phyloP scores from a whole-genome alignment of 2,888 invertebrate species.

The Eupithecia pulchellata region DNA sequence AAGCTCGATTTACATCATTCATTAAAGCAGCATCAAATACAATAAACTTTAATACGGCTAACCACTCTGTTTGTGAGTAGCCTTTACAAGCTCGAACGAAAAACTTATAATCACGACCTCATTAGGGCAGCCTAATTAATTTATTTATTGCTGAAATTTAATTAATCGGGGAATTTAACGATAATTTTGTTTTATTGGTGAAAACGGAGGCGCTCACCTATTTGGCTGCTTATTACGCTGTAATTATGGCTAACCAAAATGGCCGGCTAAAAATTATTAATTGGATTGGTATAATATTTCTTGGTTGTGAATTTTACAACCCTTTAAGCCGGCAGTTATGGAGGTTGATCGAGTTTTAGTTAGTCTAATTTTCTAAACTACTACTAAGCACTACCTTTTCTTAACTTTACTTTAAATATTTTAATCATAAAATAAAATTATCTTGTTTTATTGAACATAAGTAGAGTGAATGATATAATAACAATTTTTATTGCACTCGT shows the following conservation, averaged over 20 bases:
- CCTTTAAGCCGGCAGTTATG: not conserved
- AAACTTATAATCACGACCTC: slow-evolving; percentile 34
- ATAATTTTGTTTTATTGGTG: slow-evolving; percentile 34
- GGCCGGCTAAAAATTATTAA: slow-evolving; percentile 8
- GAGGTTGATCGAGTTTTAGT: not conserved
- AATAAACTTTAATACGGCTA: slow-evolving; percentile 22
- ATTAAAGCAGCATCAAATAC: not conserved
- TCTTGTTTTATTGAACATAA: too few relatives aligned
- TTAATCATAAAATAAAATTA: too few relatives aligned
- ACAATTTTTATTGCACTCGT: not conserved
- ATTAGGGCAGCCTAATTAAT: slow-evolving; percentile 30
- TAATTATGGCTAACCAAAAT: slow-evolving; percentile 2
- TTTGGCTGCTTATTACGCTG: slow-evolving; percentile 1
- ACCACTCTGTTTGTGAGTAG: slow-evolving; percentile 11
- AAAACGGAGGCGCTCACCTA: slow-evolving; percentile 12
- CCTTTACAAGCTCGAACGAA: slow-evolving; percentile 28
- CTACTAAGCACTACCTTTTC: too few relatives aligned
- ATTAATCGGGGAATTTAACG: slow-evolving; percentile 20
- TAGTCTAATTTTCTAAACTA: not conserved
- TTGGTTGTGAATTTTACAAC: not conserved
- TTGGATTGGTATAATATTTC: not conserved
- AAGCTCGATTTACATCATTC: too few relatives aligned
- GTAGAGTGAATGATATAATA: too few relatives aligned
- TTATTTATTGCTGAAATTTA: slow-evolving; percentile 31
- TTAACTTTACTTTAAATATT: too few relatives aligned